Base-by-base conservation (phyloP, 1,140 invertebrate species). In the Rhagoletis pomonella region DNA sequence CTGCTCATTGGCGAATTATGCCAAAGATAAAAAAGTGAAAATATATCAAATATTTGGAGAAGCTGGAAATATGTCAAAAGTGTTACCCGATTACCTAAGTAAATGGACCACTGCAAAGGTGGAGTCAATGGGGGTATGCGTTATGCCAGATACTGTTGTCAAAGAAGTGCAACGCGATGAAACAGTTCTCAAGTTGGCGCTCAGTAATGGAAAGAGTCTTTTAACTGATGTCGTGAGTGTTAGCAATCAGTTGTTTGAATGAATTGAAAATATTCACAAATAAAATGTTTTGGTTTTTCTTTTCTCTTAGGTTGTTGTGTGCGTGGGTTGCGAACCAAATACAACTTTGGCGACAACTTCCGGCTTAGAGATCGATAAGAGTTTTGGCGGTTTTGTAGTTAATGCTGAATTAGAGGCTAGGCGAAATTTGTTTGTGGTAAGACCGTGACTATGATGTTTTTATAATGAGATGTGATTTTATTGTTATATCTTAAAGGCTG, bases 381-480 rank as follows among this genome's bases (percentile, higher is more conserved):
- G 95, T 29, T 94, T 96, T 89, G 98, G 98, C 17, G 98, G 98
- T 4, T 98, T 96, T 91, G 92, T 97, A 39, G 98, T 99, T 0
- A 99, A 99, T 93, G 96, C 98, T 0, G 98, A 99, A 94, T 93
- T 99, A 73, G 96, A 97, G 93, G 98, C 98, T 0, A 94, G 97
- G 89, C 96, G 95, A 5, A 96, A 98, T 94, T 91, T 99, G 0
- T 99, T 97, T 95, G 96, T 97, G 89, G 96, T 96, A 92, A 93
- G 95, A n/a, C n/a, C n/a, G n/a, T 62, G 64, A 29, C 64, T 9
- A 81, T 44, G n/a, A n/a, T 64, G 65, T 4, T 19, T 87, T 69
- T 5, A 5, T 65, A 59, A 19, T 69, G 9, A 6, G 12, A 19
- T 3, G 19, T 7, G 86, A 58, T 42, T 87, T 77, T 59, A 86